These are phyloP conservation scores for Puffinus mauretanicus DNA, from an alignment of 2,113 vertebrate species.

Conservation along the genomic window DNA sequence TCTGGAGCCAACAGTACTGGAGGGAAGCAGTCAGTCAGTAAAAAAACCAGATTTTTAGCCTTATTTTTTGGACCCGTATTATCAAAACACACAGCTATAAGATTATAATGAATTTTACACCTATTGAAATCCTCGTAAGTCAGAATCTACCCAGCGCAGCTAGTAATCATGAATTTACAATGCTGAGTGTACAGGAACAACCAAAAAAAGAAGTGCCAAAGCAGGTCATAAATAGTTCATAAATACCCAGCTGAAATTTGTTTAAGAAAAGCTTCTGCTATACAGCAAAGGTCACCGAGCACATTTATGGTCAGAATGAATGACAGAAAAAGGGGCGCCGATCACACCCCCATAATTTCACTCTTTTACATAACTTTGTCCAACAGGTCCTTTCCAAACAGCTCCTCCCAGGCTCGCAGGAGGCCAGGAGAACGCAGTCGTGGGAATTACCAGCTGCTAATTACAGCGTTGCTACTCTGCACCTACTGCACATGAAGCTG, in stretches of 20 bases:
- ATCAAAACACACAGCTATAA: not conserved
- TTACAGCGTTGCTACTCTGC: not conserved
- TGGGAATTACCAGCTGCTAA: not conserved
- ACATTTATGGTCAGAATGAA: not conserved
- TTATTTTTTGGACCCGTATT: not conserved
- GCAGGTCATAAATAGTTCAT: not conserved
- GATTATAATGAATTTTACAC: not conserved
- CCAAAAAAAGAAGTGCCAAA: not conserved
- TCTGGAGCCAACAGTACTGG: not conserved
- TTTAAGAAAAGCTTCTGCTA: not conserved
- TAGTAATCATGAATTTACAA: not conserved
- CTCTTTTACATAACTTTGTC: not conserved
- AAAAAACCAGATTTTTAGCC: not conserved
- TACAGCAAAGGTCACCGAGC: not conserved
- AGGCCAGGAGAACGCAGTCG: not conserved
- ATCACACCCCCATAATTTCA: not conserved
- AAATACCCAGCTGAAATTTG: not conserved
- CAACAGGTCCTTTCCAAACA: not conserved
- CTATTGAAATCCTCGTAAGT: not conserved
- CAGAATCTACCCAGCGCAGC: not conserved
- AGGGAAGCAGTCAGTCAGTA: not conserved
- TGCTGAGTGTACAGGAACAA: not conserved
- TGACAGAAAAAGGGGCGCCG: not conserved
- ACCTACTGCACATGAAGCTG: not conserved
- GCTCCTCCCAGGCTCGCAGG: accelerated